Evolutionary conservation across 2,797 vertebrate genomes (phyloP).

Genomic region (Scleropages formosus): DNA sequence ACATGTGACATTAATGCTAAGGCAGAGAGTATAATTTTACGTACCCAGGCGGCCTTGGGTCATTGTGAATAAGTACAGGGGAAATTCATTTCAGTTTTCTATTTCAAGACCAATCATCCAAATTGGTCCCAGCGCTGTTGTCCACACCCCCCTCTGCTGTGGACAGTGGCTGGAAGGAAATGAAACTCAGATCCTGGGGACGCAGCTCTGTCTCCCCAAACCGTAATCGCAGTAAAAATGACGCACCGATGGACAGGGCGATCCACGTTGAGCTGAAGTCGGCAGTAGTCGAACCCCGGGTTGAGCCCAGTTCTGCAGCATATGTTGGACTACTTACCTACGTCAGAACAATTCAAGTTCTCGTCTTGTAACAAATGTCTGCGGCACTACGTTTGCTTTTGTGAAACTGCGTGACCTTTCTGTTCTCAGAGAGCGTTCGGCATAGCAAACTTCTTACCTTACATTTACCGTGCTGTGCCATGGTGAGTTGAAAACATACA

Average conservation of each 20-base stretch:
- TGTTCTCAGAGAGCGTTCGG: no score
- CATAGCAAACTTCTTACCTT: no score
- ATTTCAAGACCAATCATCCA: slow-evolving; percentile 77
- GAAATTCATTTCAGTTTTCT: slow-evolving; percentile 69
- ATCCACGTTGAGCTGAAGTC: slow-evolving; percentile 27
- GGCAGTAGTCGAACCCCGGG: not conserved
- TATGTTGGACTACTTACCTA: not conserved
- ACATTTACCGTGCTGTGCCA: no score
- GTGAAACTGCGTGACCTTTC: no score
- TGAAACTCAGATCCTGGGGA: slow-evolving; percentile 62
- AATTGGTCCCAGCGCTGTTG: slow-evolving; percentile 62
- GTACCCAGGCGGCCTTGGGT: slow-evolving; percentile 71
- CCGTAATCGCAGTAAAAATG: slow-evolving; percentile 65
- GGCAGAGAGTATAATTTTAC: slow-evolving; percentile 72
- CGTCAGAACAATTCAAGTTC: not conserved
- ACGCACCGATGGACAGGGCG: slow-evolving; percentile 53
- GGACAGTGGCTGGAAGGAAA: slow-evolving; percentile 42
- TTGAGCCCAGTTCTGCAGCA: not conserved
- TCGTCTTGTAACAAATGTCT: no score
- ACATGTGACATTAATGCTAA: slow-evolving; percentile 78
- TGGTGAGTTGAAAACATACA: no score
- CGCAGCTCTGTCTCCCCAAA: slow-evolving; percentile 69
- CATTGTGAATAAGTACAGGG: slow-evolving; percentile 74
- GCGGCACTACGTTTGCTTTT: no score
- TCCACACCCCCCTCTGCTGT: slow-evolving; percentile 33